Percentiles rank a stretch among this genome's conserved stretches.
Evolutionary conservation across 2,113 vertebrate genomes (phyloP).

Genomic region (Hemichromis elongatus): DNA sequence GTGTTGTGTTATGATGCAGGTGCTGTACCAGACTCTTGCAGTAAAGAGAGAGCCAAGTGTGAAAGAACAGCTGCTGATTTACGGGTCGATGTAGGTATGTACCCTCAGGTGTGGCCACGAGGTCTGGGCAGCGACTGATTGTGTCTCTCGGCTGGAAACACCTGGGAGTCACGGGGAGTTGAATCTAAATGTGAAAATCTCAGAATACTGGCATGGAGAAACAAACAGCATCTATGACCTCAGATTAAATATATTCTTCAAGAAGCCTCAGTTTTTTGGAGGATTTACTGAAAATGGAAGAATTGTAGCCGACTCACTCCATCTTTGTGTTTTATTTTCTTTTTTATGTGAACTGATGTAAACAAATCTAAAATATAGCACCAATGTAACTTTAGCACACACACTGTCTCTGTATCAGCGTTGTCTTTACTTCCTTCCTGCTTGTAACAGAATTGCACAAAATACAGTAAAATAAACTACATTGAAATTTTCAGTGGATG

Average conservation of each 20-base stretch:
- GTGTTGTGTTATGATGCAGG: background rate
- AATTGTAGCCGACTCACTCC: background rate
- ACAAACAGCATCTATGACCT: accelerated
- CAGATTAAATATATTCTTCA: background rate
- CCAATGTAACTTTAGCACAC: background rate
- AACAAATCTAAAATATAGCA: background rate
- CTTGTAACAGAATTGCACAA: background rate
- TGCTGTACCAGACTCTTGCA: background rate
- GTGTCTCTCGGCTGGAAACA: background rate
- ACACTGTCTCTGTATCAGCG: background rate
- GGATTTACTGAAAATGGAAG: background rate
- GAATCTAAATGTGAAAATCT: background rate
- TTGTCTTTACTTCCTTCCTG: background rate
- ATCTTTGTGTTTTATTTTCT: background rate
- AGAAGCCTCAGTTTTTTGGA: background rate
- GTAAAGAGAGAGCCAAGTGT: background rate
- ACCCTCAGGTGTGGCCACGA: background rate
- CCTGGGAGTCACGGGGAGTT: background rate
- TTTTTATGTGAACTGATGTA: background rate
- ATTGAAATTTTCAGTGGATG: background rate
- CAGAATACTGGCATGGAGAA: background rate
- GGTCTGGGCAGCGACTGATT: background rate
- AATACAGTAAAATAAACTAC: background rate
- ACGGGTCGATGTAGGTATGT: accelerated
- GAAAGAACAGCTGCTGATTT: background rate